phyloP scores from a whole-genome alignment of 2,113 vertebrate genomes.

The Solenodon paradoxus region DNA sequence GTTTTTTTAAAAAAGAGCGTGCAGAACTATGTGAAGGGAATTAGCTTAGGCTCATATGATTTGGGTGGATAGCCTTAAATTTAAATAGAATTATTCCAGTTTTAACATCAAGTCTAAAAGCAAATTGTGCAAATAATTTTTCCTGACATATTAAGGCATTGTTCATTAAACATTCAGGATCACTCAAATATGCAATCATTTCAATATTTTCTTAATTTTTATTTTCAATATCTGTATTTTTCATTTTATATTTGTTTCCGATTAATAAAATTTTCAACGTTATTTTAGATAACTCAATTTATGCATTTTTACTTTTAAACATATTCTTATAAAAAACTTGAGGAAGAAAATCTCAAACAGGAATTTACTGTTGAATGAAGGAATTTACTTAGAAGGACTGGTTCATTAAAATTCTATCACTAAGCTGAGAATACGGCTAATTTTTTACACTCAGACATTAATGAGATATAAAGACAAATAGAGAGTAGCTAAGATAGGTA shows the following conservation, averaged over 20 bases:
- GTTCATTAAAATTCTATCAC: not conserved
- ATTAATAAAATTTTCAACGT: not conserved
- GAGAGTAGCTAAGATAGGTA: not conserved
- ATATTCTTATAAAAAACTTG: not conserved
- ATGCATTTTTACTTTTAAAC: not conserved
- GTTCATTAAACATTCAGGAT: not conserved
- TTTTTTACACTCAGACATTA: not conserved
- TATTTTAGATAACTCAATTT: not conserved
- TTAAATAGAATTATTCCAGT: not conserved
- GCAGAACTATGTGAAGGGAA: not conserved
- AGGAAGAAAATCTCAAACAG: not conserved
- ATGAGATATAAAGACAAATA: not conserved
- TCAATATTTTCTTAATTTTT: constrained; percentile 1
- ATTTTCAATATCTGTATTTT: not conserved
- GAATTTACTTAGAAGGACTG: not conserved
- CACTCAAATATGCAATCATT: not conserved
- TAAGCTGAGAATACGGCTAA: not conserved
- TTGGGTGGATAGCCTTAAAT: not conserved
- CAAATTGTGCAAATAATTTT: not conserved
- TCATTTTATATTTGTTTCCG: not conserved
- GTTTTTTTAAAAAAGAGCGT: not conserved
- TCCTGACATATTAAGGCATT: not conserved
- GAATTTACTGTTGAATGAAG: not conserved
- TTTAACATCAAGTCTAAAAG: constrained; percentile 1
- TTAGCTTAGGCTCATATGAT: not conserved